Evolutionary conservation across 2,888 invertebrate species (phyloP).

Genomic region (Polylopha cassiicola): DNA sequence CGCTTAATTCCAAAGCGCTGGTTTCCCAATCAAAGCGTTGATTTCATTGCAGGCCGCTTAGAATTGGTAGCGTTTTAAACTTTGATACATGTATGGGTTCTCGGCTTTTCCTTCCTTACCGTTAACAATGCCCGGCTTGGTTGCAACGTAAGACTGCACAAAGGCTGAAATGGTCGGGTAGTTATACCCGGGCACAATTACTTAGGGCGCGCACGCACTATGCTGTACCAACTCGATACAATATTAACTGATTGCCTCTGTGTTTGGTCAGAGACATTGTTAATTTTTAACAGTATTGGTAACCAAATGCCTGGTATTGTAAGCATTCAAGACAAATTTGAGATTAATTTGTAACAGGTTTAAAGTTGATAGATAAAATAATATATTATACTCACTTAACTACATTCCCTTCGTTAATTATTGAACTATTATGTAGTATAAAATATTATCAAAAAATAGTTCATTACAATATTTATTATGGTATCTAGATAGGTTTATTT

Average conservation of each 20-base stretch:
- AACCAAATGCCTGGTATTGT: no score
- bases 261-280: slow-evolving; percentile 13
- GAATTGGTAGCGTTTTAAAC: slow-evolving; percentile 10
- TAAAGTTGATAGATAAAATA: no score
- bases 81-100: slow-evolving; percentile 13
- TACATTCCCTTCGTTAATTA: no score
- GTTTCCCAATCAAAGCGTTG: no score
- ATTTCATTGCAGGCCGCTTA: background rate
- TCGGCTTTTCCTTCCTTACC: slow-evolving; percentile 14
- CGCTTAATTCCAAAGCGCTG: no score
- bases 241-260: slow-evolving; percentile 31
- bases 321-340: no score
- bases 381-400: no score
- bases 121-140: slow-evolving; percentile 10
- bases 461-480: no score
- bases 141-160: slow-evolving; percentile 17
- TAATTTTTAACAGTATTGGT: slow-evolving; percentile 30
- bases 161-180: slow-evolving; percentile 8
- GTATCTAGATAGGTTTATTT: no score
- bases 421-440: no score
- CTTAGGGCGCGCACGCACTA: slow-evolving; percentile 27
- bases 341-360: no score
- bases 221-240: slow-evolving; percentile 22
- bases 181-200: slow-evolving; percentile 7
- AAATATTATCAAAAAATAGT: no score